These are phyloP conservation scores for Bimastos eiseni DNA, from an alignment of 2,888 invertebrate species.

Conservation along the genomic window DNA sequence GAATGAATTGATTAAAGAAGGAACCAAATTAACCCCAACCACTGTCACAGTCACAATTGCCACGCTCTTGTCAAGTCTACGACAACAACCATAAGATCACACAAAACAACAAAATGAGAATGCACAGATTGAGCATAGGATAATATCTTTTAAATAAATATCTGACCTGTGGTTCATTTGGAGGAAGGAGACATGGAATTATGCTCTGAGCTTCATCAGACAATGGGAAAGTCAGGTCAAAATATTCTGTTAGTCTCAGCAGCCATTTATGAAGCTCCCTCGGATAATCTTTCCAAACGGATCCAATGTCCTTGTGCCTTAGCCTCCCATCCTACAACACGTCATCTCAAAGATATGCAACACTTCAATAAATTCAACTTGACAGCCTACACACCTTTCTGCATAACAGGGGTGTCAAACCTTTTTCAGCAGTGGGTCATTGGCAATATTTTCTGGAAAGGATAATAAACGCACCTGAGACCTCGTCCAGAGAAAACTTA, in stretches of 20 bases:
- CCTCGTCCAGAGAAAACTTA: too few relatives aligned
- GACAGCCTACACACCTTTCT: too few relatives aligned
- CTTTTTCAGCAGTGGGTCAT: too few relatives aligned
- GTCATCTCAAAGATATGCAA: not conserved
- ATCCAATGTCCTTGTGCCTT: conserved; percentile 50
- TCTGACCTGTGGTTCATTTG: conserved; percentile 50
- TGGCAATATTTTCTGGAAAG: too few relatives aligned
- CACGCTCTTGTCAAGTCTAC: not conserved
- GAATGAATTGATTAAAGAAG: too few relatives aligned
- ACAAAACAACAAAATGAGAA: not conserved
- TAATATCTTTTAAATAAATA: not conserved
- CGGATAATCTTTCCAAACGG: conserved; percentile 55
- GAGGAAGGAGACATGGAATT: conserved; percentile 58
- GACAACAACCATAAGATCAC: not conserved
- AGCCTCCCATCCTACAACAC: conserved; percentile 55
- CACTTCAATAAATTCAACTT: not conserved
- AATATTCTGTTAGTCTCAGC: conserved; percentile 58
- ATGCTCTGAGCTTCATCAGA: conserved; percentile 51
- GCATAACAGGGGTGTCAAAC: too few relatives aligned
- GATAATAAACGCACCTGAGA: too few relatives aligned
- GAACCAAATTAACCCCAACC: not conserved
- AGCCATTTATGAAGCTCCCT: conserved; percentile 57
- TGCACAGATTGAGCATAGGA: not conserved
- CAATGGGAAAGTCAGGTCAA: conserved; percentile 59
- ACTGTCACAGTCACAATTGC: not conserved